Evolutionary conservation across 2,113 vertebrate species (phyloP).

Genomic region (Collichthys lucidus): DNA sequence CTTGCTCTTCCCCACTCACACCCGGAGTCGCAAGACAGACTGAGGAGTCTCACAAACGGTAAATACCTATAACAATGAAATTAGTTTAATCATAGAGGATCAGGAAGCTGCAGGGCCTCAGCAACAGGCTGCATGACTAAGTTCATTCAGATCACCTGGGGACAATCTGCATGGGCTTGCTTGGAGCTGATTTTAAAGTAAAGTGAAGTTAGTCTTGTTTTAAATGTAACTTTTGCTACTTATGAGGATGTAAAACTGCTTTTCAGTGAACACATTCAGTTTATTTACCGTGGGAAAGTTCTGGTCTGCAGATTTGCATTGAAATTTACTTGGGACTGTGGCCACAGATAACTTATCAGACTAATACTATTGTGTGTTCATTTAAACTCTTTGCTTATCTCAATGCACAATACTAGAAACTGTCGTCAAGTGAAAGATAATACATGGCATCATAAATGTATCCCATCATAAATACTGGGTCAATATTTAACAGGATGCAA

Average conservation of each 20-base stretch:
- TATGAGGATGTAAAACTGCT: not conserved
- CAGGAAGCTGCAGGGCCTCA: not conserved
- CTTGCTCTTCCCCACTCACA: constrained; percentile 76
- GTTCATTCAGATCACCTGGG: constrained; percentile 34
- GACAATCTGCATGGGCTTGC: not conserved
- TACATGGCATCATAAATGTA: constrained; percentile 4
- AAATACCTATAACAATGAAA: constrained; percentile 39
- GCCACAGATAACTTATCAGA: constrained; percentile 20
- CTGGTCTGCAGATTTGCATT: not conserved
- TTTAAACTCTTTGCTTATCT: constrained; percentile 26
- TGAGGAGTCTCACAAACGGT: constrained; percentile 82
- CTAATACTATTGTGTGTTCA: not conserved
- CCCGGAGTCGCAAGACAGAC: constrained; percentile 73
- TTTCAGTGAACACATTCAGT: not conserved
- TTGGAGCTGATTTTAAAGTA: not conserved
- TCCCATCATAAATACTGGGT: not conserved
- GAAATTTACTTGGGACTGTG: not conserved
- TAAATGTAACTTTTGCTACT: not conserved
- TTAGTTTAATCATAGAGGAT: not conserved
- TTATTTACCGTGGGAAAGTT: not conserved
- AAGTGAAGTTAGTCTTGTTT: not conserved
- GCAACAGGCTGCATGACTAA: constrained; percentile 1
- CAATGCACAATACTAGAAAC: not conserved
- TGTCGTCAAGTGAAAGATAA: not conserved
- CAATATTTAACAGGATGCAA: not conserved